A percentile compares a stretch with the other conserved stretches of the same genome.
Conservation (phyloP, 2,113 vertebrate species). For the Vombatus ursinus region DNA sequence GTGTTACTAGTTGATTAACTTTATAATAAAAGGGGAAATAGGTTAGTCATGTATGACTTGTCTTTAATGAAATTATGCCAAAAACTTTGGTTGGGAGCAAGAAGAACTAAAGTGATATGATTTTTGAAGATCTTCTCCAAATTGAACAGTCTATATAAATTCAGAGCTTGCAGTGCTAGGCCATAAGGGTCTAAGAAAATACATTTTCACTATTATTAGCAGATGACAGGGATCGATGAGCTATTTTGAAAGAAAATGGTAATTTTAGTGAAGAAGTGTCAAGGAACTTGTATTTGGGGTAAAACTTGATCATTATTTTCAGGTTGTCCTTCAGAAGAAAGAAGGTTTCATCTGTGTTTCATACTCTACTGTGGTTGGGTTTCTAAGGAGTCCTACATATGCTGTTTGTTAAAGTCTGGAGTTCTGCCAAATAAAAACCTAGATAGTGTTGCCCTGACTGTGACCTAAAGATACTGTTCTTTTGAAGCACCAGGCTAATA, state of each 20-base stretch:
- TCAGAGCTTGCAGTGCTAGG: not conserved
- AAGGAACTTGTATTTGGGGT: not conserved
- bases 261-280: not conserved
- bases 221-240: not conserved
- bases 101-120: not conserved
- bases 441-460: slow-evolving; percentile 37
- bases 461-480: rapidly evolving
- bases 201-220: not conserved
- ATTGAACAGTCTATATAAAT: not conserved
- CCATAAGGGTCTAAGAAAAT: not conserved
- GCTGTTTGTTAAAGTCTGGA: slow-evolving; percentile 18
- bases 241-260: not conserved
- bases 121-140: not conserved
- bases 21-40: not conserved
- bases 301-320: not conserved
- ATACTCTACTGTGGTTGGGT: not conserved
- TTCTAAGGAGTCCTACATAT: not conserved
- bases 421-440: not conserved
- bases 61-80: not conserved
- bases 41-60: not conserved
- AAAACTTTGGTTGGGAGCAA: not conserved
- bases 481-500: not conserved
- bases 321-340: not conserved
- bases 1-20: not conserved
- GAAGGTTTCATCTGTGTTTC: not conserved